A percentile compares a stretch with the other conserved stretches of the same genome.
These are phyloP conservation scores for Microvelia longipes DNA, from an alignment of 1,140 invertebrate genomes.

Conservation along the genomic window DNA sequence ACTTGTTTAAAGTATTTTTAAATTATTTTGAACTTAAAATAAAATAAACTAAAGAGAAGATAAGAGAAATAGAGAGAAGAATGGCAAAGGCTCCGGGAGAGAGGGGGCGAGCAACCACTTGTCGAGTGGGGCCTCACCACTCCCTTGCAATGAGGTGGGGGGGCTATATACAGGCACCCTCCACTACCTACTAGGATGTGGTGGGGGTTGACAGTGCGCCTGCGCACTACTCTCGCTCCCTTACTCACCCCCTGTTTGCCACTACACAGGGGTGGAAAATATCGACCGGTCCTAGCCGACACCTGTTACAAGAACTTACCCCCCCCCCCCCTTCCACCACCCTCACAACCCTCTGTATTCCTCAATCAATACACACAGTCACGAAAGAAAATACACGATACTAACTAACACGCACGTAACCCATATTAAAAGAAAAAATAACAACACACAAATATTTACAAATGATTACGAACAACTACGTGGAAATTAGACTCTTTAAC, in stretches of 20 bases:
- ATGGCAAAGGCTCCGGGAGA: conserved; percentile 11
- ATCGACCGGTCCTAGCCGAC: conserved; percentile 22
- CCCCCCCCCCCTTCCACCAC: not conserved
- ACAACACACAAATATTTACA: no score
- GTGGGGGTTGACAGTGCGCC: not conserved
- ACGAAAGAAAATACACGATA: no score
- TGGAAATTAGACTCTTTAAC: no score
- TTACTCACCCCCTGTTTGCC: not conserved
- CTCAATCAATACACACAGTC: no score
- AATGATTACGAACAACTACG: no score
- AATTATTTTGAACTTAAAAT: no score
- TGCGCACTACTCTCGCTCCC: no score
- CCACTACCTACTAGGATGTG: not conserved
- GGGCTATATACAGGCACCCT: not conserved
- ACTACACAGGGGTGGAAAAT: no score
- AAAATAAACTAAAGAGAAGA: conserved; percentile 3
- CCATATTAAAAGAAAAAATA: no score
- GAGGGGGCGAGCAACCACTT: conserved; percentile 12
- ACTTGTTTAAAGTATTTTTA: no score
- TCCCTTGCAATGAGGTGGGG: conserved; percentile 14
- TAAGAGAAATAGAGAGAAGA: conserved; percentile 7
- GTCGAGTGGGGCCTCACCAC: conserved; percentile 15
- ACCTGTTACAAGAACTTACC: conserved; percentile 26
- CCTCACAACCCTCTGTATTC: not conserved
- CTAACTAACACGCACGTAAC: no score